Percentiles rank a stretch among this genome's conserved stretches.
These are phyloP conservation scores for Miniopterus natalensis DNA, from an alignment of 2,113 vertebrate genomes.

Conservation along the genomic window DNA sequence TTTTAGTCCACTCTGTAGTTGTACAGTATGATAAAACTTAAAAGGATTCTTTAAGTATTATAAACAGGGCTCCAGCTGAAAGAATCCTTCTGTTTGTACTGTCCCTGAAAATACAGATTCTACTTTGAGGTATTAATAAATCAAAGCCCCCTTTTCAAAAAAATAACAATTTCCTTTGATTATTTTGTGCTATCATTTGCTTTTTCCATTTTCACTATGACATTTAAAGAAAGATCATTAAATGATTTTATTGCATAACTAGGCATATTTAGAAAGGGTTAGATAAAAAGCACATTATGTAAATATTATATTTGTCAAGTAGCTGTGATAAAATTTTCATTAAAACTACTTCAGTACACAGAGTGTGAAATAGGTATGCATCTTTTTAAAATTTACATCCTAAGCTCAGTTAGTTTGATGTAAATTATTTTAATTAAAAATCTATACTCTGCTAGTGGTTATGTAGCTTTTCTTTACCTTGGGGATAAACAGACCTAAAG, in stretches of 20 bases:
- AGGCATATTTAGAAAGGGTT: background rate
- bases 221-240: background rate
- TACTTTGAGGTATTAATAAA: background rate
- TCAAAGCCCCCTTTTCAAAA: background rate
- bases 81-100: background rate
- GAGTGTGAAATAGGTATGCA: background rate
- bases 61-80: background rate
- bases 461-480: background rate
- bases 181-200: background rate
- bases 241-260: background rate
- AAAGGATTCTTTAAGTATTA: background rate
- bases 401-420: background rate
- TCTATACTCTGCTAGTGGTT: background rate
- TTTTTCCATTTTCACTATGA: background rate
- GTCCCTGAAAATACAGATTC: background rate
- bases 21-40: background rate
- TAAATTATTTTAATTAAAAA: background rate
- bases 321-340: background rate
- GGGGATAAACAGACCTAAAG: background rate
- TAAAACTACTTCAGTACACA: background rate
- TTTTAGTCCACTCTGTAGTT: background rate
- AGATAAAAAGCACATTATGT: background rate
- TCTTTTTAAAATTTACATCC: background rate
- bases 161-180: background rate
- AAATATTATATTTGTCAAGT: background rate